Evolutionary conservation across 2,113 vertebrate species (phyloP).

Genomic region (Propithecus coquereli): DNA sequence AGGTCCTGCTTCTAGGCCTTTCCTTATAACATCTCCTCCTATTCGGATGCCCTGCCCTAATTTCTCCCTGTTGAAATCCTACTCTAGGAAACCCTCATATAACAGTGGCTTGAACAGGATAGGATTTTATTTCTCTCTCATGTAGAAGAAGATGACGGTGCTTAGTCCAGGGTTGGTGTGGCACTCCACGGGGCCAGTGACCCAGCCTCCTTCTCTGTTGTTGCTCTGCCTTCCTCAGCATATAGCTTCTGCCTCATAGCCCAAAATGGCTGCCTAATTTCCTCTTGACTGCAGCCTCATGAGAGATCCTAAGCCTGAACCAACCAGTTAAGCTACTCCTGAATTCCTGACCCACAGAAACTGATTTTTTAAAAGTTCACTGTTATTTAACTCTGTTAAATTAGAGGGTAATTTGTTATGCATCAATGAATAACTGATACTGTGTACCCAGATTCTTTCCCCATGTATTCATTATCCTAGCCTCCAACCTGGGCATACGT

Average conservation of each 20-base stretch:
- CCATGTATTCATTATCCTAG: neutral
- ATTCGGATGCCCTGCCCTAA: neutral
- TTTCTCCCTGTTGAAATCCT: neutral
- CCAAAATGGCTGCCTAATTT: neutral
- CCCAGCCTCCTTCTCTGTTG: neutral
- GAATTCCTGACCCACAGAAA: neutral
- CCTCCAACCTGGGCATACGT: neutral
- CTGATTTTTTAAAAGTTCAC: neutral
- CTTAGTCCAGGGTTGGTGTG: neutral
- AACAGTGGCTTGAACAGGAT: neutral
- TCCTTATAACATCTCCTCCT: no score
- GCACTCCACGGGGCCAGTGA: accelerated
- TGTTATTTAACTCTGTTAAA: neutral
- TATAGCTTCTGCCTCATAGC: neutral
- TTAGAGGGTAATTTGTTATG: neutral
- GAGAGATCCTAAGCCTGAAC: neutral
- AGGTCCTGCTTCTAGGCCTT: neutral
- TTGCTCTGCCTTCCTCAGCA: neutral
- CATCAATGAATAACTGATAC: neutral
- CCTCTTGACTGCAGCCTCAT: neutral
- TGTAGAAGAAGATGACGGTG: neutral
- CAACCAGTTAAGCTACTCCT: neutral
- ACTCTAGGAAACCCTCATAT: neutral
- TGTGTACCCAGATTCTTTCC: neutral
- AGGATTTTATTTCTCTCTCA: neutral